phyloP scores from a whole-genome alignment of 2,888 invertebrate species.

The Drosophila lacicola region DNA sequence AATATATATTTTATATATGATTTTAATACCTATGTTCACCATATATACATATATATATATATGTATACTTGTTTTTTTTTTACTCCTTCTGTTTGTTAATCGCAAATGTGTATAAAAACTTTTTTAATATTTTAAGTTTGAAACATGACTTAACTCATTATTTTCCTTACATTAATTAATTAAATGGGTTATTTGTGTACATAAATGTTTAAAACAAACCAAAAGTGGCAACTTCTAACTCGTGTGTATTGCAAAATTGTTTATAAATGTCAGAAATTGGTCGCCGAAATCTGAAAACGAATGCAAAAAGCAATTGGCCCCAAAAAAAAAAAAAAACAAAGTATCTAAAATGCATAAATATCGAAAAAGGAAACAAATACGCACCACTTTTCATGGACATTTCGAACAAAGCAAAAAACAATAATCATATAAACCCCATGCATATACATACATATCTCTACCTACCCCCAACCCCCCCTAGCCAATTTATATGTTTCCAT shows the following conservation, averaged over 20 bases:
- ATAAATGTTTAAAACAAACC: conserved; percentile 50
- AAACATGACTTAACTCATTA: conserved; percentile 44
- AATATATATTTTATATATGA: conserved; percentile 37
- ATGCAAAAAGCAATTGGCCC: conserved; percentile 30
- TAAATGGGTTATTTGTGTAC: conserved; percentile 69
- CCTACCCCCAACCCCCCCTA: conserved; percentile 3
- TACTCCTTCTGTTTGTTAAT: conserved; percentile 31
- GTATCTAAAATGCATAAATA: neutral
- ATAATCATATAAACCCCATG: conserved; percentile 18
- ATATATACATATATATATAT: conserved; percentile 32
- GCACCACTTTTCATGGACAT: conserved; percentile 39
- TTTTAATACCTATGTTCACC: conserved; percentile 50
- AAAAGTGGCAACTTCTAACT: conserved; percentile 31
- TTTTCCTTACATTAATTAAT: conserved; percentile 41
- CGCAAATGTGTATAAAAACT: conserved; percentile 55
- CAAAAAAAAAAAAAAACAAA: neutral
- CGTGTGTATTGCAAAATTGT: conserved; percentile 40
- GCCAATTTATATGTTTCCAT: conserved; percentile 67
- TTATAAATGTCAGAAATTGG: conserved; percentile 54
- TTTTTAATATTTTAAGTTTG: conserved; percentile 45
- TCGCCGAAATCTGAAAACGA: conserved; percentile 19
- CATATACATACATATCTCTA: conserved; percentile 27
- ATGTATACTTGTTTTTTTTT: conserved; percentile 20
- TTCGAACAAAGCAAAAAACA: conserved; percentile 18
- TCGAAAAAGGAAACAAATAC: conserved; percentile 1